Evolutionary conservation across 2,888 invertebrate species (phyloP).

Genomic region (Nomada ferruginata): DNA sequence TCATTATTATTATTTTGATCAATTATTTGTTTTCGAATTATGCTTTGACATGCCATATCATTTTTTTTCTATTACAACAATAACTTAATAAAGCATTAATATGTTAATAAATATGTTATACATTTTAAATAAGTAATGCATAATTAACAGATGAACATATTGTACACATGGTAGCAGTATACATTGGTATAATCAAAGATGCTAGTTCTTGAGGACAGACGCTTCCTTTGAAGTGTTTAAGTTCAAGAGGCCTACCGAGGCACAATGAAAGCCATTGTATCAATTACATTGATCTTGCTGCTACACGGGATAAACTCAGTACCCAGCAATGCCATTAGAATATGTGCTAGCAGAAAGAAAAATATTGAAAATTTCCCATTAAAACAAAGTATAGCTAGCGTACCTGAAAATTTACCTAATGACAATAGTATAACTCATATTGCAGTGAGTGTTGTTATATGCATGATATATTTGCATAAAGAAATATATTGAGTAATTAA

Average conservation of each 20-base stretch:
- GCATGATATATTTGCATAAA: neutral
- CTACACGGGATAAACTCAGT: constrained; percentile 73
- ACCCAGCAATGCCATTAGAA: constrained; percentile 74
- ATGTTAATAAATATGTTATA: constrained; percentile 24
- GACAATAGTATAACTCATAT: constrained; percentile 70
- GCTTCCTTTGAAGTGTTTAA: constrained; percentile 74
- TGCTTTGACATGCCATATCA: too few relatives aligned
- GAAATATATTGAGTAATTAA: neutral
- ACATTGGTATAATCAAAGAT: constrained; percentile 71
- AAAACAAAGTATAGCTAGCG: constrained; percentile 69
- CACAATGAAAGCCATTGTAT: constrained; percentile 80
- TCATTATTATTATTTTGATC: neutral
- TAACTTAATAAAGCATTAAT: neutral
- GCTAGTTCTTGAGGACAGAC: constrained; percentile 73
- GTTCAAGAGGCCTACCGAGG: constrained; percentile 73
- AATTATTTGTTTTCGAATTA: constrained; percentile 3
- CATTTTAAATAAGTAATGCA: constrained; percentile 14
- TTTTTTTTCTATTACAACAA: too few relatives aligned
- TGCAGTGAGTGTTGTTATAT: constrained; percentile 60
- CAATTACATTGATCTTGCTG: constrained; percentile 72
- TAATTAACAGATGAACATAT: constrained; percentile 66
- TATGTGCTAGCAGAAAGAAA: constrained; percentile 78
- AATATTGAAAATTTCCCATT: constrained; percentile 73
- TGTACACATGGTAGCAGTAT: constrained; percentile 54
- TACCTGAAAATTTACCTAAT: constrained; percentile 71